Conservation (phyloP, 2,113 vertebrate genomes). For the Tragelaphus buxtoni region DNA sequence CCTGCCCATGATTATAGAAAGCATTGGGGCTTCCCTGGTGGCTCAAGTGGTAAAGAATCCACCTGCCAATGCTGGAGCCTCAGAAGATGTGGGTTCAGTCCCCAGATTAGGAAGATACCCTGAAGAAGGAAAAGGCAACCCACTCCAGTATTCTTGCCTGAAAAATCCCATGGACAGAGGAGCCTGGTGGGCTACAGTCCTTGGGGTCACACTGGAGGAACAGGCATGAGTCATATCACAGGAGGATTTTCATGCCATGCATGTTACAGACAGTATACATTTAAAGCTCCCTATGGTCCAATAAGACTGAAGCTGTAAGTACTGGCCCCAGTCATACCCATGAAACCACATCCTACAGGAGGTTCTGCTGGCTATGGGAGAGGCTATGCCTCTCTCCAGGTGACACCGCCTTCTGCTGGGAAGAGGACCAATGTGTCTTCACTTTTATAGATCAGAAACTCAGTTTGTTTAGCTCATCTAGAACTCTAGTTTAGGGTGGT, state of each 20-base stretch:
- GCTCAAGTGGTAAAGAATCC: not conserved
- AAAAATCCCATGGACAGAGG: too few relatives aligned
- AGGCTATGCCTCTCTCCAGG: rapidly evolving
- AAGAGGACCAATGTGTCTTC: not conserved
- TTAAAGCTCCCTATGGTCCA: too few relatives aligned
- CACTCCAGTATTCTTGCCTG: too few relatives aligned
- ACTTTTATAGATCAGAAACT: not conserved
- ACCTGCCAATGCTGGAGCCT: not conserved
- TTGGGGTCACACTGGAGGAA: too few relatives aligned
- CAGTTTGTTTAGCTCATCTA: not conserved
- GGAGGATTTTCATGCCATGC: too few relatives aligned
- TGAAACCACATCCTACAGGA: too few relatives aligned
- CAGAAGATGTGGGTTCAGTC: rapidly evolving
- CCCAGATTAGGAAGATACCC: rapidly evolving
- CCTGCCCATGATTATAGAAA: not conserved
- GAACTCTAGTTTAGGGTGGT: not conserved
- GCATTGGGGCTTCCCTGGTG: not conserved
- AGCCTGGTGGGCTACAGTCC: too few relatives aligned
- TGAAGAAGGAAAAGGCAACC: not conserved
- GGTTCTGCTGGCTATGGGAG: too few relatives aligned
- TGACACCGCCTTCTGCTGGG: not conserved
- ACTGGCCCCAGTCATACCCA: too few relatives aligned
- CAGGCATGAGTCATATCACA: too few relatives aligned
- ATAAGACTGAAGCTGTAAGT: too few relatives aligned
- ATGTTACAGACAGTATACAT: too few relatives aligned